These are phyloP conservation scores for Himalopsyche japonica DNA, from an alignment of 2,888 invertebrate species.

Conservation along the genomic window DNA sequence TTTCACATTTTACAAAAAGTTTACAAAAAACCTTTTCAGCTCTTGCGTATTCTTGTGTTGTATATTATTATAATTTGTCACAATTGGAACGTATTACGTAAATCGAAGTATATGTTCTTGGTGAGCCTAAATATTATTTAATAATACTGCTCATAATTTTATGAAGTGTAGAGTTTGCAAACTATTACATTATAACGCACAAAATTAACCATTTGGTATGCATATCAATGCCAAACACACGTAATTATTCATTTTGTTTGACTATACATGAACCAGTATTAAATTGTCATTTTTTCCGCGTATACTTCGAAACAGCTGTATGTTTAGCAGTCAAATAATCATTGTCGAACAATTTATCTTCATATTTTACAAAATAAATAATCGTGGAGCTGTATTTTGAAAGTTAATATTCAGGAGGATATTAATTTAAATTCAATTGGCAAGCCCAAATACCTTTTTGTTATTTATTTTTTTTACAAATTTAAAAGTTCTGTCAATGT, in stretches of 20 bases:
- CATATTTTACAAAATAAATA: not conserved
- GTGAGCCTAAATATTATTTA: too few relatives aligned
- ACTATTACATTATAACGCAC: not conserved
- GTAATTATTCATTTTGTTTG: not conserved
- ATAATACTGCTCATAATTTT: too few relatives aligned
- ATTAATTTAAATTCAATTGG: too few relatives aligned
- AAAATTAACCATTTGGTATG: not conserved
- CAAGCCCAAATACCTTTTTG: too few relatives aligned
- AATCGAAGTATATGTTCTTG: too few relatives aligned
- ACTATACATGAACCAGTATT: not conserved
- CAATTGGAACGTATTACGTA: too few relatives aligned
- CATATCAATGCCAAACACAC: not conserved
- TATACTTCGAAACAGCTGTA: not conserved
- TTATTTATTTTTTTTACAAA: too few relatives aligned
- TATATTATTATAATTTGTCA: too few relatives aligned
- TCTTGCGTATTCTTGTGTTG: too few relatives aligned
- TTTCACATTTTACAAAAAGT: too few relatives aligned
- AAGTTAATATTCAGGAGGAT: not conserved
- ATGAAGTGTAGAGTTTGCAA: not conserved
- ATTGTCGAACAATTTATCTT: not conserved
- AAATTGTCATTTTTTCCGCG: not conserved
- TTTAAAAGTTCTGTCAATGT: too few relatives aligned
- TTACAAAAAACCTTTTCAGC: too few relatives aligned
- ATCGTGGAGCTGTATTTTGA: not conserved
- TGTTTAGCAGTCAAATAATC: not conserved